phyloP scores from a whole-genome alignment of 1,140 invertebrate species.

The Penaeus indicus region DNA sequence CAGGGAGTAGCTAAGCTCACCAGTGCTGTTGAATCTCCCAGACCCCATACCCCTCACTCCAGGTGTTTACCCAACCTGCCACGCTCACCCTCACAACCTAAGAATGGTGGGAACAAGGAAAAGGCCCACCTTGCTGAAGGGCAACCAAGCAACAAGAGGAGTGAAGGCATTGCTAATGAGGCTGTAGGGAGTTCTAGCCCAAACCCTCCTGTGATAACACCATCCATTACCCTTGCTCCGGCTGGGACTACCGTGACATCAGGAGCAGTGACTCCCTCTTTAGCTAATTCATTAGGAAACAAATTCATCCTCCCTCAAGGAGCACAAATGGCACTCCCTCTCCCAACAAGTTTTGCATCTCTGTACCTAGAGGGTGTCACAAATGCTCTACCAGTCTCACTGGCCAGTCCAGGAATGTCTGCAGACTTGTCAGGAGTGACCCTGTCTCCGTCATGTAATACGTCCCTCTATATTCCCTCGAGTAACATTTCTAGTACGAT shows the following conservation, averaged over 20 bases:
- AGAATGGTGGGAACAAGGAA: too few species aligned
- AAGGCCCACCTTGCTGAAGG: too few species aligned
- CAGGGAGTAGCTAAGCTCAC: not conserved
- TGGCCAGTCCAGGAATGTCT: slow-evolving; percentile 19
- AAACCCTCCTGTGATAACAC: too few species aligned
- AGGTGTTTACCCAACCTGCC: not conserved
- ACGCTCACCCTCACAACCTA: too few species aligned
- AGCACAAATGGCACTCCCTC: slow-evolving; percentile 19
- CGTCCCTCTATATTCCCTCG: slow-evolving; percentile 20
- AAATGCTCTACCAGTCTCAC: not conserved
- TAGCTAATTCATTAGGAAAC: too few species aligned
- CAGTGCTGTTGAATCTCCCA: not conserved
- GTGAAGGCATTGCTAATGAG: too few species aligned
- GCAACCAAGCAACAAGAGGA: too few species aligned
- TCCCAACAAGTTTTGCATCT: slow-evolving; percentile 19
- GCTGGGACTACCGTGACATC: too few species aligned
- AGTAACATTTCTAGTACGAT: slow-evolving; percentile 16
- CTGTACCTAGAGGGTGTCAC: slow-evolving; percentile 31
- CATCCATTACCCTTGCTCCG: too few species aligned
- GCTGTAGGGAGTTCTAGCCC: too few species aligned
- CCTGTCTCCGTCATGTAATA: not conserved
- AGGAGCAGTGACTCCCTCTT: too few species aligned
- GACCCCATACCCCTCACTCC: slow-evolving; percentile 31
- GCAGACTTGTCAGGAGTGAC: not conserved
- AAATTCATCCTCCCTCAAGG: slow-evolving; percentile 16